Percentiles rank a stretch among this genome's conserved stretches.
Conservation (phyloP, 53 echinoderm and acorn worm genomes). For the Temnopleurus reevesii region DNA sequence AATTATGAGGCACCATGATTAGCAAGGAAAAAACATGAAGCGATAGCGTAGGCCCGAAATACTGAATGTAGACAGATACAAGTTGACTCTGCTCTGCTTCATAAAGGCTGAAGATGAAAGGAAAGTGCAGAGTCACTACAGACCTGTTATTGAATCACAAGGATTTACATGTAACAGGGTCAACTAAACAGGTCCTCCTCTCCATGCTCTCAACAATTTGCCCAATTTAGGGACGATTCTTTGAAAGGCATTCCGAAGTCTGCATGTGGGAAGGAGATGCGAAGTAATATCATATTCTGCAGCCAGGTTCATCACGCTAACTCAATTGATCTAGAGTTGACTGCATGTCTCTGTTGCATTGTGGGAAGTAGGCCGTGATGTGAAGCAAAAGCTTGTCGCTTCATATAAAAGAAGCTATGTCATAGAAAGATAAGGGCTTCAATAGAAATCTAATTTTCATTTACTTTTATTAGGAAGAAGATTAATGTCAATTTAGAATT, state of each 20-base stretch:
- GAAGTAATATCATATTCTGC: not conserved
- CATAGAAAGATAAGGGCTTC: no score
- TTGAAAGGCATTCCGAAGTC: constrained; percentile 14
- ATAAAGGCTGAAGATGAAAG: not conserved
- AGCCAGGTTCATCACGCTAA: not conserved
- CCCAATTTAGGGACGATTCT: constrained; percentile 43
- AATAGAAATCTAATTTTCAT: no score
- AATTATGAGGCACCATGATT: no score
- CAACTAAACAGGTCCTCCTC: not conserved
- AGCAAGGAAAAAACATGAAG: no score
- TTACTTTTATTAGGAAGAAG: no score
- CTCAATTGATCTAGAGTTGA: constrained; percentile 10
- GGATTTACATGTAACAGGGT: constrained; percentile 28
- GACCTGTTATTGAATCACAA: not conserved
- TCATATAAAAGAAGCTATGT: no score
- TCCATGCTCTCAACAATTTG: constrained; percentile 16
- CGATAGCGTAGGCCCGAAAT: no score
- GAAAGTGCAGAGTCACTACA: not conserved
- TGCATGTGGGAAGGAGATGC: constrained; percentile 8
- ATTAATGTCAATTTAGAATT: no score
- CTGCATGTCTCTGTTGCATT: constrained; percentile 10
- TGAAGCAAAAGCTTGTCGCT: no score
- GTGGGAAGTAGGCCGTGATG: constrained; percentile 16
- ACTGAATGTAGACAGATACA: not conserved
- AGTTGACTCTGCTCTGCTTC: not conserved